Base-by-base conservation (phyloP, 2,888 invertebrate genomes). In the Uropetala carovei region DNA sequence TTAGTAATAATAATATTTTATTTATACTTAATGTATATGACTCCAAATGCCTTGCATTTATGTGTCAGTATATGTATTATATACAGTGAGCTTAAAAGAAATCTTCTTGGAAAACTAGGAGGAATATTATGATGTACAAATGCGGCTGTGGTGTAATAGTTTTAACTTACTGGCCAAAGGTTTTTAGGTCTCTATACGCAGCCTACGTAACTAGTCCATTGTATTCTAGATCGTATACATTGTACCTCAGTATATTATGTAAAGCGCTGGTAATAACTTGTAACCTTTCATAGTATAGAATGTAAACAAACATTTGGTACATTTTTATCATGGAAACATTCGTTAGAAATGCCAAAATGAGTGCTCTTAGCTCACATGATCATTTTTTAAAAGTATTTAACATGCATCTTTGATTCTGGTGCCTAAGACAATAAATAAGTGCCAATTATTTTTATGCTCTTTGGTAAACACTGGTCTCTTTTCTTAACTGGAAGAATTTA, bases 351-450 rank as follows among this genome's bases (percentile, higher is more conserved):
- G 43, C 64, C 43, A 43, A 57, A 56, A 83, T 89, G 60, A 64
- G 89, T 43, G 64, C 64, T 89, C 30, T 89, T 89, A 30, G 89
- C 89, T 18, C 64, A 64, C 89, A 68, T 56, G 11, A 75, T 75
- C 14, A 60, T 86, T 86, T 89, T 89, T 89, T 89, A 4, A 30
- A 43, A 82, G 27, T 16, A 59, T 86, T 86, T 60, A 43, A 30
- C 13, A 64, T 43, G 64, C 43, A 43, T 64, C 89, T 64, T 89
- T 43, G n/a, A 89, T 89, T 89, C 75, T 75, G 75, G 89, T 89
- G 89, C 89, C 89, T 89, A 64, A 64, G 89, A 89, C 89, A 89
- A 89, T 89, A 89, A 89, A 89, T 43, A 64, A 89, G 89, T 89
- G 89, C 89, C 89, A 89, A 89, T 89, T 89, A 89, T 89, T 89